Percentiles rank a stretch among this genome's conserved stretches.
phyloP scores from a whole-genome alignment of 2,113 vertebrate genomes.

The Camelus bactrianus region DNA sequence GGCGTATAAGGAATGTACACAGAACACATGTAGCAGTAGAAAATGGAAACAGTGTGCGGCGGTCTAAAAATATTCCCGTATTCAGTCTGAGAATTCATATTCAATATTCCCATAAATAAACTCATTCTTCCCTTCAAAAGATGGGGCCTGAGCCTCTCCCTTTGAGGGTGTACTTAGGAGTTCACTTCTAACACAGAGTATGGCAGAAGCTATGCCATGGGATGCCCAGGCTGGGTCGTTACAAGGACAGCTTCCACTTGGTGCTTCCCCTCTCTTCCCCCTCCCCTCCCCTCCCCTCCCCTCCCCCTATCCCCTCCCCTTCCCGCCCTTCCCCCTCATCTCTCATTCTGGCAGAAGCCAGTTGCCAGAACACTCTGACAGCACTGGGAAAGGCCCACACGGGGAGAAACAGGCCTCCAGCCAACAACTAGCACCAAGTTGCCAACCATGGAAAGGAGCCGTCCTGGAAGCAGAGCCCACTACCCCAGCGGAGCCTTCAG shows the following conservation, averaged over 20 bases:
- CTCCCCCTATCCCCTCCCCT: accelerated
- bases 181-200: neutral
- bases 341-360: neutral
- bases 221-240: too few relatives aligned
- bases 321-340: too few relatives aligned
- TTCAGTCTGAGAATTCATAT: neutral
- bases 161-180: neutral
- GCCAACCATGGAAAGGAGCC: neutral
- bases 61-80: neutral
- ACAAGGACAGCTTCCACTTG: neutral
- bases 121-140: neutral
- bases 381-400: neutral
- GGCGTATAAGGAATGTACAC: neutral
- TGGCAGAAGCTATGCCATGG: neutral
- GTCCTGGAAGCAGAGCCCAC: neutral
- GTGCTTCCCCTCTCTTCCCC: neutral
- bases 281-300: neutral
- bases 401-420: neutral
- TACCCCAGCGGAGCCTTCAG: neutral
- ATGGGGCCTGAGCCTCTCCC: neutral
- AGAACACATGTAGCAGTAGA: neutral
- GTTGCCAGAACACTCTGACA: neutral
- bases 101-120: neutral
- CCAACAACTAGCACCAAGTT: too few relatives aligned
- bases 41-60: neutral